Evolutionary conservation across 1,140 invertebrate genomes (phyloP), one percentile per base, ranked within the genome.

Genomic region (Listronotus bonariensis): DNA sequence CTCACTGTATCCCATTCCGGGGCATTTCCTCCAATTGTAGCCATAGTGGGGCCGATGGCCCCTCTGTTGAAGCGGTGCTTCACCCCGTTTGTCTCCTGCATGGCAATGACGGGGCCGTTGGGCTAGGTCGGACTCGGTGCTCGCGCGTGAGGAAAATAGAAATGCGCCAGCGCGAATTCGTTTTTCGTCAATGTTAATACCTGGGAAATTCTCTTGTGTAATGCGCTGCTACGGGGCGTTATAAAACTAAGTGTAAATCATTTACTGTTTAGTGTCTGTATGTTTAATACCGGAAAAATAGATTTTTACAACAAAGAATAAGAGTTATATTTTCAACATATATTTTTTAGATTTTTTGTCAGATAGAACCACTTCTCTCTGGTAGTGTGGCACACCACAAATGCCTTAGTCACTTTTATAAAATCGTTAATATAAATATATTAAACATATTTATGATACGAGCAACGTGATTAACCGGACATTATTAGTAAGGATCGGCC

Each of bases 101-200:
- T 72, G 65, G 62, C 62, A 72, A 72, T 55, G 42, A 52, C 54
- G 51, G 51, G 36, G 14, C 46, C 42, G 56, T 72, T 72, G 66
- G 70, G 70, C 67, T 72, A 72, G 70, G 70, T 72, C 70, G 68
- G 65, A 68, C 49, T 38, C 15, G 42, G 45, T 26, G 20, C 20
- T 26, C 20, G 65, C 52, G 68, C 70, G 70, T 70, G 70, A 69
- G 57, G 65, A 56, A 72, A 69, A 72, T 72, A 56, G 61, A 68
- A 70, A 70, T 65, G 56, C 64, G 38, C 48, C 58, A 38, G 60
- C 48, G 54, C 54, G 34, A 38, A 51, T 20, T 18, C 26, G 38
- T 55, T 55, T 56, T 31, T 52, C 61, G 61, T 45, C 40, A 10
- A 20, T 45, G 11, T 15, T 42, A 42, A 12, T 14, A 18, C 41